Base-by-base conservation (phyloP, 2,113 vertebrate species). In the Petrocephalus zakoni region DNA sequence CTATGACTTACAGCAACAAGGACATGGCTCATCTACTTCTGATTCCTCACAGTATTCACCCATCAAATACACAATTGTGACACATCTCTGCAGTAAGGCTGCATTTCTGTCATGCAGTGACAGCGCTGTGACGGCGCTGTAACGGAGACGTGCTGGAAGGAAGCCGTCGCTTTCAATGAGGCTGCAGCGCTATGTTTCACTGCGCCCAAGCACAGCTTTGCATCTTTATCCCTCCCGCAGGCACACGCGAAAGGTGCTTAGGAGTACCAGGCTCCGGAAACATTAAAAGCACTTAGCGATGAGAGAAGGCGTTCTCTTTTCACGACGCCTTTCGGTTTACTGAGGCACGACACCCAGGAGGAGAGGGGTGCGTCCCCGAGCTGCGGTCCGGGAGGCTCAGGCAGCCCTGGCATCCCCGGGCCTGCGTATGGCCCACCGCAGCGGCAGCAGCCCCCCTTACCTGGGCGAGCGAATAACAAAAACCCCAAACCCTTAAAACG, bases 381-480 rank as follows among this genome's bases (percentile, higher is more conserved):
- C 68, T 47, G 75, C 34, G 19, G 53, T 42, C 78, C 51, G 83
- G 34, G 29, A 64, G 13, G n/a, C n/a, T 42, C 87, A 64, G 21
- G 10, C 75, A 72, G 78, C 22, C 22, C 46, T 51, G 17, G 15
- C 55, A 34, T 52, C 61, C 58, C 11, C 5, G 34, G 15, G n/a
- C 47, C 87, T 56, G 58, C 89, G 88, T 86, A 86, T 85, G 89
- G 42, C 64, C 25, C 15, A 7, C 10, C 22, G 87, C 51, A 9
- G 46, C 55, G 47, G 42, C 89, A 88, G 87, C 72, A 72, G 90
- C 87, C 13, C 87, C 29, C n/a, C 42, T 25, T 52, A 72, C 58
- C 42, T 88, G 25, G 85, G 87, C 56, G 83, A 29, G 82, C 47
- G 82, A 88, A 87, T 91, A 84, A 89, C 52, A 42, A 84, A 53